A percentile compares a stretch with the other conserved stretches of the same genome.
phyloP scores from a whole-genome alignment of 1,140 invertebrate species.

The Lucilia cuprina region DNA sequence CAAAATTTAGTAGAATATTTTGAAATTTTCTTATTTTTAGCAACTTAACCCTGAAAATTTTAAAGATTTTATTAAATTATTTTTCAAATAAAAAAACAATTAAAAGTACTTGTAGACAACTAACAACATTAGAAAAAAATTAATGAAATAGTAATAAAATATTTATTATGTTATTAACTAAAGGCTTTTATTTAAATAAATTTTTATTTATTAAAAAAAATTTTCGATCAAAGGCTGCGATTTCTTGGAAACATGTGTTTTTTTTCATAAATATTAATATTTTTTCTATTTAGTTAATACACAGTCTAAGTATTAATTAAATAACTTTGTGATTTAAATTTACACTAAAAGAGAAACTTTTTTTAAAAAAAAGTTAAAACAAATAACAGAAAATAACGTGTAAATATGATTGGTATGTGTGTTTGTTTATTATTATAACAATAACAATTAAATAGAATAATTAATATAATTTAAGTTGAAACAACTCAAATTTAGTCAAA shows the following conservation, averaged over 20 bases:
- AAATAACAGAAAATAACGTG: neutral
- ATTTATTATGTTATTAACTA: constrained; percentile 14
- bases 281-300: neutral
- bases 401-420: constrained; percentile 23
- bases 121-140: neutral
- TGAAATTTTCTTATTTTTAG: too few relatives aligned
- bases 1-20: too few relatives aligned
- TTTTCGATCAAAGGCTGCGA: constrained; percentile 44
- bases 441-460: neutral
- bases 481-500: neutral
- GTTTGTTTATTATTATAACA: neutral
- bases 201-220: constrained; percentile 1
- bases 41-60: too few relatives aligned
- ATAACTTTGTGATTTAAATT: neutral
- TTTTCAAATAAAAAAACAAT: too few relatives aligned
- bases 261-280: neutral
- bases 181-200: neutral
- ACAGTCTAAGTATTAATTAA: neutral
- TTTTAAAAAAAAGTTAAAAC: neutral
- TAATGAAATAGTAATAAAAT: constrained; percentile 17
- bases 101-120: neutral
- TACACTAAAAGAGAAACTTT: neutral
- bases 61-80: too few relatives aligned
- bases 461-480: neutral
- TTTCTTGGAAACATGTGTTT: constrained; percentile 53